A percentile compares a stretch with the other conserved stretches of the same genome.
Evolutionary conservation across 1,140 invertebrate genomes (phyloP).

Genomic region (Portunus trituberculatus): DNA sequence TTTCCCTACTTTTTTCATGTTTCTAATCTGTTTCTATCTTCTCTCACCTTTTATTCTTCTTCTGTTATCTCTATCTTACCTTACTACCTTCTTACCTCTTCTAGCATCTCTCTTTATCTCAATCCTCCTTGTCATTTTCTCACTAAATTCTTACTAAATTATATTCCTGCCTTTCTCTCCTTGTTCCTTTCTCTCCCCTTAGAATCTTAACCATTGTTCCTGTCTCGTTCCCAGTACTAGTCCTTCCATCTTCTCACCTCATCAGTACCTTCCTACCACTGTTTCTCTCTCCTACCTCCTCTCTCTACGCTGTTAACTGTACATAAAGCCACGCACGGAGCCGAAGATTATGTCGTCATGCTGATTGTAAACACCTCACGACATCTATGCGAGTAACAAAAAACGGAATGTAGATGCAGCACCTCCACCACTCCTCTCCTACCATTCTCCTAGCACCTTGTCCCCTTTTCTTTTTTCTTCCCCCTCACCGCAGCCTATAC

Average conservation of each 20-base stretch:
- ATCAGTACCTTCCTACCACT: too few relatives aligned
- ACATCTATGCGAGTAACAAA: neutral
- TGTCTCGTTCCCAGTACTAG: too few relatives aligned
- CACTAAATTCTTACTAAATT: too few relatives aligned
- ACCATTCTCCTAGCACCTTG: neutral
- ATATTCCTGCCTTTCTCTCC: too few relatives aligned
- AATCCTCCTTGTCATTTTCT: too few relatives aligned
- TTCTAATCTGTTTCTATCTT: neutral
- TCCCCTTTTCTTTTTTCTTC: neutral
- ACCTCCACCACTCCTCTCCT: neutral
- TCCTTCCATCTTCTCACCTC: too few relatives aligned
- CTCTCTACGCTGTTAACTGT: neutral
- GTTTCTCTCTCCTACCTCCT: too few relatives aligned
- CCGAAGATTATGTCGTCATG: neutral
- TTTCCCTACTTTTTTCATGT: neutral
- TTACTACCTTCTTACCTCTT: too few relatives aligned
- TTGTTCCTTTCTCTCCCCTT: too few relatives aligned
- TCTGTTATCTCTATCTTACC: neutral
- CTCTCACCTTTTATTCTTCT: neutral
- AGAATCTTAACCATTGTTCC: too few relatives aligned
- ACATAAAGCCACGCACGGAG: neutral
- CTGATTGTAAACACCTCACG: neutral
- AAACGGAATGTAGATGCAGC: neutral
- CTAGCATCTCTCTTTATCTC: too few relatives aligned
- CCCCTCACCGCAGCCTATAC: neutral